Conservation (phyloP, 2,113 vertebrate species). For the Xiphias gladius region DNA sequence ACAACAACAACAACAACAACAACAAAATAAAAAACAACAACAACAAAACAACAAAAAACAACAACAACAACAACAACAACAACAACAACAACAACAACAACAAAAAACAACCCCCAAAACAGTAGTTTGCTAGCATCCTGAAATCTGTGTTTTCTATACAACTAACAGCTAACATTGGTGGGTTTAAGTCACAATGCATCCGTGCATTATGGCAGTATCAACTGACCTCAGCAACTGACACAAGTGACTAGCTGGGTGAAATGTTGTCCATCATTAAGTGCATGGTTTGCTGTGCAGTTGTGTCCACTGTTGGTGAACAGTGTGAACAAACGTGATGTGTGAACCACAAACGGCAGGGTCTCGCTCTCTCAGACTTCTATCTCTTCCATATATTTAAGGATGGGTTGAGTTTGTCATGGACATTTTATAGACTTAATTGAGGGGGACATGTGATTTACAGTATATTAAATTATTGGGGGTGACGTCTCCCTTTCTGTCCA, state of each 20-base stretch:
- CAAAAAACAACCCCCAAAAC: too few species aligned
- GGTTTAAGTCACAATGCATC: not conserved
- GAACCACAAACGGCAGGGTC: not conserved
- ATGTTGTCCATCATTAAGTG: not conserved
- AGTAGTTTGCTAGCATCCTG: not conserved
- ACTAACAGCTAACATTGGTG: not conserved
- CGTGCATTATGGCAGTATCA: not conserved
- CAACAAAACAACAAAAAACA: too few species aligned
- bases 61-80: too few species aligned
- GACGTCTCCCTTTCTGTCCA: slow-evolving; percentile 32
- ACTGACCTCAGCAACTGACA: not conserved
- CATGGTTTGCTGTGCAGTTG: slow-evolving; percentile 1
- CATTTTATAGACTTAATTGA: slow-evolving; percentile 44
- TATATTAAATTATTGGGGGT: slow-evolving; percentile 36
- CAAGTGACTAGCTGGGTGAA: not conserved
- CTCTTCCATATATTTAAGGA: not conserved
- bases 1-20: not conserved
- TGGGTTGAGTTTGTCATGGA: slow-evolving; percentile 11
- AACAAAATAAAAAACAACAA: too few species aligned
- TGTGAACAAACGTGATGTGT: slow-evolving; percentile 16
- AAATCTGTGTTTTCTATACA: too few species aligned
- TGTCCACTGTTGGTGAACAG: slow-evolving; percentile 27
- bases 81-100: too few species aligned
- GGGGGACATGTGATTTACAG: slow-evolving; percentile 46
- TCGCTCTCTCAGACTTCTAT: slow-evolving; percentile 6